A percentile compares a stretch with the other conserved stretches of the same genome.
Conservation (phyloP, 1,140 invertebrate genomes). For the Leptestheria dahalacensis region DNA sequence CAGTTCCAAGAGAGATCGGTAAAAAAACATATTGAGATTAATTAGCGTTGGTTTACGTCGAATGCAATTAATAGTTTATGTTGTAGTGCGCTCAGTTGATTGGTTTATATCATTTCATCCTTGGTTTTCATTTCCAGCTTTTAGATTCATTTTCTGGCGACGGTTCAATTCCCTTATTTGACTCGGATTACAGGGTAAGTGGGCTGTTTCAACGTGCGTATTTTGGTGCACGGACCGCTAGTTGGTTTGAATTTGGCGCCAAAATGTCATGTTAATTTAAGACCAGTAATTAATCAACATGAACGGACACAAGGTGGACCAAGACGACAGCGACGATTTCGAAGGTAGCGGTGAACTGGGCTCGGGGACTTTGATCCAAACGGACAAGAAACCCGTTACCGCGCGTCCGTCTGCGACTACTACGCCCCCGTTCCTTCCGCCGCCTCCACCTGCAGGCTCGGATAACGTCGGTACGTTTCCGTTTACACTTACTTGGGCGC, state of each 20-base stretch:
- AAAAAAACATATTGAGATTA: no score
- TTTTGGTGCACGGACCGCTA: no score
- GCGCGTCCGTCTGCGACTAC: neutral
- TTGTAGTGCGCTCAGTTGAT: neutral
- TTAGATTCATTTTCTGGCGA: neutral
- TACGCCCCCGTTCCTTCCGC: neutral
- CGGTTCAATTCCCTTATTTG: neutral
- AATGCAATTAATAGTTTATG: no score
- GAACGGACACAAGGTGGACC: neutral
- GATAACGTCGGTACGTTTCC: no score
- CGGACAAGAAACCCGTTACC: neutral
- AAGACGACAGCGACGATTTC: neutral
- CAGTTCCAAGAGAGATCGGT: no score
- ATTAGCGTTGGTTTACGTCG: no score
- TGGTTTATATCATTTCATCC: neutral
- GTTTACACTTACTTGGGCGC: no score
- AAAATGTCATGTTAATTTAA: no score
- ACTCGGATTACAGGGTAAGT: neutral
- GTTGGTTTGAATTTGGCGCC: no score
- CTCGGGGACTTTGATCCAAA: neutral
- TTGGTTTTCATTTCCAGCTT: neutral
- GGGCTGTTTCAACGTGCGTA: no score
- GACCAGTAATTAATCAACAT: neutral
- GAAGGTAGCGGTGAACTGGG: neutral
- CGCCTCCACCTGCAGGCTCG: neutral